phyloP scores from a whole-genome alignment of 2,888 invertebrate genomes.

The Synergus japonicus region DNA sequence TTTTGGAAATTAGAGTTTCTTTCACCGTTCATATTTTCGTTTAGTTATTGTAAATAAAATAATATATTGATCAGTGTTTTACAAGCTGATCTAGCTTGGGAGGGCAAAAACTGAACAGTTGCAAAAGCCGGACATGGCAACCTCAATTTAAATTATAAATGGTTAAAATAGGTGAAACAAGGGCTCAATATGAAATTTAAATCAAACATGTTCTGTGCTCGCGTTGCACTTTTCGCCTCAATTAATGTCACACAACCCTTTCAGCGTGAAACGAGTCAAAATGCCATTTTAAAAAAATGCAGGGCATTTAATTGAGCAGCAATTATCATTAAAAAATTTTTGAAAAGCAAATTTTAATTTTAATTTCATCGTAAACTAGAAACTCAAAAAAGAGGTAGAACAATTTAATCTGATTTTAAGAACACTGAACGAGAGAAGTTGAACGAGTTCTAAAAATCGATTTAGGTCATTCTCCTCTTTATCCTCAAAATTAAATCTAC shows the following conservation, averaged over 20 bases:
- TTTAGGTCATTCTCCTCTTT: neutral
- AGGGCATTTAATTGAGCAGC: neutral
- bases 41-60: neutral
- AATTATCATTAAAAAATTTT: neutral
- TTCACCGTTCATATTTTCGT: neutral
- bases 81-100: neutral
- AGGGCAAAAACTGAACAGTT: neutral
- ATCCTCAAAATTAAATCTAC: neutral
- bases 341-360: neutral
- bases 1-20: neutral
- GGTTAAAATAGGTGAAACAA: neutral
- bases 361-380: neutral
- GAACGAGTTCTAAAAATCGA: neutral
- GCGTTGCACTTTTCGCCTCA: neutral
- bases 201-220: neutral
- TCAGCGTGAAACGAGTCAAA: neutral
- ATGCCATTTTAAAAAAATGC: neutral
- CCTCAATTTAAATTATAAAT: slow-evolving; percentile 9
- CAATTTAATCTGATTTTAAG: slow-evolving; percentile 7
- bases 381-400: neutral
- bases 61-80: neutral
- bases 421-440: neutral
- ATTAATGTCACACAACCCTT: neutral
- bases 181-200: neutral
- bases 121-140: neutral